These are phyloP conservation scores for Stratiomys singularior DNA, from an alignment of 2,888 invertebrate species.

Conservation along the genomic window DNA sequence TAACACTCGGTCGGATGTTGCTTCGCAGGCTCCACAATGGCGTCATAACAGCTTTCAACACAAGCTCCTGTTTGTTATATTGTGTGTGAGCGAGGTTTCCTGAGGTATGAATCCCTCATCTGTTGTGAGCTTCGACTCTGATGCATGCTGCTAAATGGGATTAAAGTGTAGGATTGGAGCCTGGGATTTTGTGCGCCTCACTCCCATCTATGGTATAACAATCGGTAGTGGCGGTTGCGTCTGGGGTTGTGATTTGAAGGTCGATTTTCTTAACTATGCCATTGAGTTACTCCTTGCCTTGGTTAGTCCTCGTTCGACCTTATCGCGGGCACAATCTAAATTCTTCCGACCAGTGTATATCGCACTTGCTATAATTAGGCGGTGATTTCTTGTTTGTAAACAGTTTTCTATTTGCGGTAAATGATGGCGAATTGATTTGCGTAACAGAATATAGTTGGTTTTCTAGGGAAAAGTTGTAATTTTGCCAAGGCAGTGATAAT, in stretches of 20 bases:
- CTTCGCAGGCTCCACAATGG: background rate
- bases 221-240: background rate
- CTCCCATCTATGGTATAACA: background rate
- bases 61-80: no score
- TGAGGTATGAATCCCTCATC: background rate
- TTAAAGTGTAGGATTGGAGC: conserved; percentile 16
- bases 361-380: conserved; percentile 1
- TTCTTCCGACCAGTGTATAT: conserved; percentile 18
- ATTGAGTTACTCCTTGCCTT: conserved; percentile 33
- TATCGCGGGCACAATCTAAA: conserved; percentile 23
- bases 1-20: background rate
- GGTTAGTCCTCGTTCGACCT: conserved; percentile 37
- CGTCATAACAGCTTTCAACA: conserved; percentile 8
- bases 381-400: conserved; percentile 38
- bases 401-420: conserved; percentile 11
- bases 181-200: background rate
- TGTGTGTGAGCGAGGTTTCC: background rate
- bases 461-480: no score
- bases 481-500: no score
- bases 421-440: background rate
- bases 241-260: conserved; percentile 36
- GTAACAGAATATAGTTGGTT: background rate
- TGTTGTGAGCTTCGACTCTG: background rate
- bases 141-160: background rate
- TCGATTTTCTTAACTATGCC: conserved; percentile 22